Base-by-base conservation (phyloP, 2,113 vertebrate species). In the Equus przewalskii region DNA sequence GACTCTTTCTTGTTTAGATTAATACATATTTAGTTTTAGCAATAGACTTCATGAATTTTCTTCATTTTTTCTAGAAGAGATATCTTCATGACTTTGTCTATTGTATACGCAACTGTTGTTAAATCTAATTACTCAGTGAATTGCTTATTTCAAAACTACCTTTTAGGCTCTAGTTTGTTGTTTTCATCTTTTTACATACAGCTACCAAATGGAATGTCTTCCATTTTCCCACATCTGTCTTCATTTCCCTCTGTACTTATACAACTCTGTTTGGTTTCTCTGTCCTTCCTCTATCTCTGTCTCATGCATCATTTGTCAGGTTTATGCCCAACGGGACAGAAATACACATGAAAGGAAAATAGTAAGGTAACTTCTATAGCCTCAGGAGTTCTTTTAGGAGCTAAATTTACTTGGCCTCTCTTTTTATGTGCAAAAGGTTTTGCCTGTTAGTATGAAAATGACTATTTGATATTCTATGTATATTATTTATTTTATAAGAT, bases 11-110 rank as follows among this genome's bases (percentile, higher is more conserved):
- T 46, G 22, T 56, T 95, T 81, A 89, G 33, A 49, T 44, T 15
- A 88, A 80, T 72, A 79, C 5, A 49, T 67, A 24, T 64, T 96
- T 92, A 60, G 9, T 67, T 93, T 85, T 84, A 94, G 60, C 56
- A 84, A 41, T 36, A 88, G 56, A 67, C 87, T 78, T 93, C 44
- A 78, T 96, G 36, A 95, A 90, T 87, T 72, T 72, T 94, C 14
- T 70, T 49, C 56, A 76, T 21, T 88, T 88, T 81, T 95, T 65
- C 73, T 81, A 24, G 70, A 95, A 75, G 16, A 95, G 49, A 30
- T 91, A 19, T 83, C 56, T 70, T 88, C 24, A 22, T 88, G 62
- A 19, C 56, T 75, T 81, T 78, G 44, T 51, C 67, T 84, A 26
- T 85, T 80, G 1, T 60, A 56, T 85, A 41, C 56, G 36, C 21